phyloP scores from a whole-genome alignment of 2,888 invertebrate species.

The Cerastis rubricosa region DNA sequence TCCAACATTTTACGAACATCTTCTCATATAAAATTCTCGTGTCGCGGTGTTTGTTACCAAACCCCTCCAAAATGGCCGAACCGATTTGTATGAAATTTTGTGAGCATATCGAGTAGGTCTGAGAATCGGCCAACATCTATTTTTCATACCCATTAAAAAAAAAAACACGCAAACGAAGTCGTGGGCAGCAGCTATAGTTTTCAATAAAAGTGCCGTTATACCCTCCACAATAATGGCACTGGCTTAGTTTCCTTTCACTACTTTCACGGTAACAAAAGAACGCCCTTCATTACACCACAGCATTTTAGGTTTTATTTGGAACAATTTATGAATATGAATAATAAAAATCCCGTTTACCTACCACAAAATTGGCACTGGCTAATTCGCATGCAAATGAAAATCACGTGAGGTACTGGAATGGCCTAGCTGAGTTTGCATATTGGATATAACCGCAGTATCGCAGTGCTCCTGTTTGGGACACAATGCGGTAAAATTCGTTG shows the following conservation, averaged over 20 bases:
- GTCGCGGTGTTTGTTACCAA: too few species aligned
- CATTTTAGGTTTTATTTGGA: conserved; percentile 15
- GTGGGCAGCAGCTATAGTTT: too few species aligned
- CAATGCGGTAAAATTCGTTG: conserved; percentile 60
- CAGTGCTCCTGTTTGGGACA: conserved; percentile 57
- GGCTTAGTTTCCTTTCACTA: not conserved
- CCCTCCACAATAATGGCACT: not conserved
- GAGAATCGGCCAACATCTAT: too few species aligned
- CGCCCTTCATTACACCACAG: not conserved
- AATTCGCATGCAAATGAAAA: conserved; percentile 82
- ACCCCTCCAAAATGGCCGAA: too few species aligned
- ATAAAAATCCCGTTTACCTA: conserved; percentile 26
- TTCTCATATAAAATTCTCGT: too few species aligned
- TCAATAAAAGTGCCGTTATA: not conserved
- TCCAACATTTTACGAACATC: not conserved
- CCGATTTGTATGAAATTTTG: too few species aligned
- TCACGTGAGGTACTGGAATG: conserved; percentile 66
- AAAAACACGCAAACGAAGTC: too few species aligned
- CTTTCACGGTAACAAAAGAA: not conserved
- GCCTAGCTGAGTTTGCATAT: conserved; percentile 79
- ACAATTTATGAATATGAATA: conserved; percentile 19
- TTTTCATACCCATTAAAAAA: too few species aligned
- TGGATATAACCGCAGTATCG: conserved; percentile 79
- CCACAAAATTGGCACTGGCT: conserved; percentile 43
- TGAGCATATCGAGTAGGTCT: too few species aligned